Evolutionary conservation across 1,140 invertebrate genomes (phyloP), one percentile per base, ranked within the genome.

Genomic region (Drosophila ambigua): DNA sequence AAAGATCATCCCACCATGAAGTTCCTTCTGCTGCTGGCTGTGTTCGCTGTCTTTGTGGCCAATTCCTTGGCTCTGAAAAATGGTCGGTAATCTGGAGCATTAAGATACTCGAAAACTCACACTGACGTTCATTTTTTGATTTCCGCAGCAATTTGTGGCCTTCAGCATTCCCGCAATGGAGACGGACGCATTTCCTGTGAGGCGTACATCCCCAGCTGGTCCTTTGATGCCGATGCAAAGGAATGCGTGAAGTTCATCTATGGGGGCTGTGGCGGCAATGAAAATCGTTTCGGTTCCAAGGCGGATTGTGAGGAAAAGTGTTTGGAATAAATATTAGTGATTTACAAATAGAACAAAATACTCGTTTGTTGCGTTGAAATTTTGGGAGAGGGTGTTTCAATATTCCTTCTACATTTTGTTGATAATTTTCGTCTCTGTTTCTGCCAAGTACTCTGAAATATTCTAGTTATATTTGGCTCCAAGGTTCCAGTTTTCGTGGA

Each of bases 261-360:
- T 81, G 94, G 95, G 4, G 96, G 96, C 2, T 97, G 97, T 90
- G 94, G 96, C 44, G 98, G 97, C 24, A 99, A 98, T 90, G 94
- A 94, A 55, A 98, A 98, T 92, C 95, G 95, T 69, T 99, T 98
- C 91, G 0, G 3, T 0, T 64, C 46, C 0, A 50, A 75, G 11
- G 7, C 63, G 16, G 7, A 46, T 2, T 85, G 81, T 24, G 79
- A 88, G 48, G 53, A 57, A 0, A 46, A 15, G 31, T 90, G 85
- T 31, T 49, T 63, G 65, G 28, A 58, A 46, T 64, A 77, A 46
- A 59, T n/a, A 16, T 31, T 4, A 49, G 9, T 4, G 5, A 64
- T 35, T 28, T 28, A 28, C 5, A 28, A 7, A 28, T 0, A 28
- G 0, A 7, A 28, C 26, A 1, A 7, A 28, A 31, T 31, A 9